A percentile compares a stretch with the other conserved stretches of the same genome.
Conservation (phyloP, 2,888 invertebrate species). For the Ormyrus labotus region DNA sequence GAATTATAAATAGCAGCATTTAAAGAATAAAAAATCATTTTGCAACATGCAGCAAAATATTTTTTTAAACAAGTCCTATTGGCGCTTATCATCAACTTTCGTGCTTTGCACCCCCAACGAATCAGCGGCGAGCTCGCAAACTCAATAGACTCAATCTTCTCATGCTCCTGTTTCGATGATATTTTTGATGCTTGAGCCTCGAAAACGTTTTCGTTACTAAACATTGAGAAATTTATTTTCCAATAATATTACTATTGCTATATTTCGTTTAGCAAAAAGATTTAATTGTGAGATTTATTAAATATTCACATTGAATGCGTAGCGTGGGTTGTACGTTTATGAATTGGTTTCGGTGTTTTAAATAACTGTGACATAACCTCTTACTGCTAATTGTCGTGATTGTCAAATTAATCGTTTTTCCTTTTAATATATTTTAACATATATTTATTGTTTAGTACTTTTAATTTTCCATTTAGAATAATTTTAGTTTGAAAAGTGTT, state of each 20-base stretch:
- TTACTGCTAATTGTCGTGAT: background rate
- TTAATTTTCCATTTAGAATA: background rate
- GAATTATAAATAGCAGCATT: too few species aligned
- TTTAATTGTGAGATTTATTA: constrained; percentile 17
- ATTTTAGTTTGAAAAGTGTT: background rate
- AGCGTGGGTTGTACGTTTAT: background rate
- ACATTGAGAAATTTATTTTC: background rate
- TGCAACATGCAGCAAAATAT: too few species aligned
- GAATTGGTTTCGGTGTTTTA: constrained; percentile 22
- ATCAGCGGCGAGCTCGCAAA: too few species aligned
- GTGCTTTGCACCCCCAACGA: too few species aligned
- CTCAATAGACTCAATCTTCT: too few species aligned
- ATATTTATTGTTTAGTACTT: background rate
- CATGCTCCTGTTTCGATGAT: too few species aligned
- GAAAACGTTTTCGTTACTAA: background rate
- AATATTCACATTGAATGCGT: background rate
- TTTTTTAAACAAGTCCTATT: too few species aligned
- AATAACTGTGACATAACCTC: constrained; percentile 42
- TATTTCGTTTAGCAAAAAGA: background rate
- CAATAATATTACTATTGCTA: too few species aligned
- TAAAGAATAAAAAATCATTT: too few species aligned
- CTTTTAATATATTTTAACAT: constrained; percentile 8
- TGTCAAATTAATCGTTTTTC: background rate
- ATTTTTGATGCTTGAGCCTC: background rate
- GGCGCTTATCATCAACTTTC: too few species aligned